A percentile compares a stretch with the other conserved stretches of the same genome.
These are phyloP conservation scores for Phthorimaea operculella DNA, from an alignment of 1,140 invertebrate genomes.

Conservation along the genomic window DNA sequence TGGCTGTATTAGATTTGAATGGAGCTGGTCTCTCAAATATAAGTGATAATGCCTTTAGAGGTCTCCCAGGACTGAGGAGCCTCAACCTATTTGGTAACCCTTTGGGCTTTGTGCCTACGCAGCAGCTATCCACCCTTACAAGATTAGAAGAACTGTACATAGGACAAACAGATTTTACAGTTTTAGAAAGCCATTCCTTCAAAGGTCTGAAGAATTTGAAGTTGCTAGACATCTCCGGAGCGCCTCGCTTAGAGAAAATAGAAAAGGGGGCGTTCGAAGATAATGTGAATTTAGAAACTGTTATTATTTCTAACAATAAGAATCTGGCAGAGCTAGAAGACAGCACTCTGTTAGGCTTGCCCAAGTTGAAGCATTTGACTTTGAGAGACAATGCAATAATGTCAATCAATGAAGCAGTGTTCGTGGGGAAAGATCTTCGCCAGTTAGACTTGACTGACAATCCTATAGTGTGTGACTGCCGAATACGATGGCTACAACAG, in stretches of 20 bases:
- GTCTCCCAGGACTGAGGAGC: constrained; percentile 76
- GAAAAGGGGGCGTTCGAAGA: constrained; percentile 81
- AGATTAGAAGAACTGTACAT: constrained; percentile 83
- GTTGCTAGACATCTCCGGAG: constrained; percentile 80
- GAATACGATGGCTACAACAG: constrained; percentile 81
- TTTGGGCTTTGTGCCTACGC: constrained; percentile 78
- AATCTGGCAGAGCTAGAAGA: constrained; percentile 77
- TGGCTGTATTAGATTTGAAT: constrained; percentile 82
- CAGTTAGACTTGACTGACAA: constrained; percentile 84
- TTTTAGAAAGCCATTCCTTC: constrained; percentile 77
- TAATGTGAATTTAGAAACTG: constrained; percentile 83
- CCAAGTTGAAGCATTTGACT: constrained; percentile 79
- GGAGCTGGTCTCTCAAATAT: constrained; percentile 83
- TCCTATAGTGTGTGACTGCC: constrained; percentile 84
- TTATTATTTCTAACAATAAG: constrained; percentile 82
- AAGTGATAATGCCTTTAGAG: constrained; percentile 78
- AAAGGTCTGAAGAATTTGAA: constrained; percentile 80
- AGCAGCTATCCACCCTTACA: constrained; percentile 75
- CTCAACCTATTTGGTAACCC: constrained; percentile 84
- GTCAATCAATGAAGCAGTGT: constrained; percentile 78
- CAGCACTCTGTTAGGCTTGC: constrained; percentile 79
- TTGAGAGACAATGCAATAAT: constrained; percentile 83
- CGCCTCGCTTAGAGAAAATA: constrained; percentile 75
- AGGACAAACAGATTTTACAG: constrained; percentile 83
- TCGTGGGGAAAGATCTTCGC: constrained; percentile 82